Evolutionary conservation across 2,113 vertebrate species (phyloP).

Genomic region (Indri indri): DNA sequence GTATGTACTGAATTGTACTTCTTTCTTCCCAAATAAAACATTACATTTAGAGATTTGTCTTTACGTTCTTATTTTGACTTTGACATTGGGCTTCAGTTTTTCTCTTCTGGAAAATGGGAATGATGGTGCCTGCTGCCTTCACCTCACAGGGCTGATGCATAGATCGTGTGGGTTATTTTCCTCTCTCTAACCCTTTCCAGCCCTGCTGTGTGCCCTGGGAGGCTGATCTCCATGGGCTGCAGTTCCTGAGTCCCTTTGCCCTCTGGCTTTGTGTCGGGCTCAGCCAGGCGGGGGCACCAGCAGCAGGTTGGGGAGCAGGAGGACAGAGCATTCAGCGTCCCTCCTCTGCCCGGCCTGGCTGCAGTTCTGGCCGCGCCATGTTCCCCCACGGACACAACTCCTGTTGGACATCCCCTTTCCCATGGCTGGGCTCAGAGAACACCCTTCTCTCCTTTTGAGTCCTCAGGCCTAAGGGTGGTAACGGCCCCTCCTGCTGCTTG

Average conservation of each 20-base stretch:
- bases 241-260: neutral
- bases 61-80: neutral
- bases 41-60: neutral
- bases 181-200: neutral
- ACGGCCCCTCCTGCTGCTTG: neutral
- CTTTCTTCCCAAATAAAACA: neutral
- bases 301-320: neutral
- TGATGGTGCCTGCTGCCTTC: neutral
- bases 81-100: neutral
- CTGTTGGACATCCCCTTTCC: neutral
- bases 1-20: neutral
- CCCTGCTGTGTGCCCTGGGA: neutral
- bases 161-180: neutral
- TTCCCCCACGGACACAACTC: neutral
- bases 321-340: no score
- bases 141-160: neutral
- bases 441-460: neutral
- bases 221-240: neutral
- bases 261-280: neutral
- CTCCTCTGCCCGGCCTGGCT: neutral
- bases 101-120: neutral
- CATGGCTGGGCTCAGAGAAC: neutral
- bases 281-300: neutral
- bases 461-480: neutral
- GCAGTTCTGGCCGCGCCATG: rapidly evolving